Conservation (phyloP, 1,140 invertebrate species). For the Panulirus ornatus region DNA sequence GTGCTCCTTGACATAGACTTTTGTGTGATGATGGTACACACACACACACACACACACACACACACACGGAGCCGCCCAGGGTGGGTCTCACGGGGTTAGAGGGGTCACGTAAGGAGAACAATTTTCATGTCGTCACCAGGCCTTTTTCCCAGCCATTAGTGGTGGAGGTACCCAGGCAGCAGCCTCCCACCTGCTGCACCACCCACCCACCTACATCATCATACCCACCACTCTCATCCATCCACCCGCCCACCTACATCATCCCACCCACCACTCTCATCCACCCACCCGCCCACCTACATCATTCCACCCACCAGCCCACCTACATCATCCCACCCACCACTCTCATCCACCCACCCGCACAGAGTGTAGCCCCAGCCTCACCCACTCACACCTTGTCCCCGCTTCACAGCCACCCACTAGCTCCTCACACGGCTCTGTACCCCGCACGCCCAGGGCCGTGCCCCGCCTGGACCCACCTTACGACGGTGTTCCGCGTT, state of each 20-base stretch:
- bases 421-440: background rate
- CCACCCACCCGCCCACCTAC: background rate
- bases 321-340: background rate
- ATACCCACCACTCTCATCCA: background rate
- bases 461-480: no score
- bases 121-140: no score
- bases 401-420: background rate
- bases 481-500: no score
- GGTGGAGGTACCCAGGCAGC: background rate
- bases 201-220: background rate
- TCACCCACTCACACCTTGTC: background rate
- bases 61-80: background rate
- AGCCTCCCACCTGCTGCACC: background rate
- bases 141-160: no score
- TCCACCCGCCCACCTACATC: background rate
- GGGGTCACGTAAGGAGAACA: background rate
- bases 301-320: no score
- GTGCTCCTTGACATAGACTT: background rate
- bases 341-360: background rate
- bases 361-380: background rate
- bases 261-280: background rate
- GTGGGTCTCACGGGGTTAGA: background rate
- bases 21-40: background rate
- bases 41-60: slow-evolving; percentile 25
- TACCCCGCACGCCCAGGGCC: no score